Conservation (phyloP, 2,113 vertebrate genomes). For the Sinocyclocheilus rhinocerous region DNA sequence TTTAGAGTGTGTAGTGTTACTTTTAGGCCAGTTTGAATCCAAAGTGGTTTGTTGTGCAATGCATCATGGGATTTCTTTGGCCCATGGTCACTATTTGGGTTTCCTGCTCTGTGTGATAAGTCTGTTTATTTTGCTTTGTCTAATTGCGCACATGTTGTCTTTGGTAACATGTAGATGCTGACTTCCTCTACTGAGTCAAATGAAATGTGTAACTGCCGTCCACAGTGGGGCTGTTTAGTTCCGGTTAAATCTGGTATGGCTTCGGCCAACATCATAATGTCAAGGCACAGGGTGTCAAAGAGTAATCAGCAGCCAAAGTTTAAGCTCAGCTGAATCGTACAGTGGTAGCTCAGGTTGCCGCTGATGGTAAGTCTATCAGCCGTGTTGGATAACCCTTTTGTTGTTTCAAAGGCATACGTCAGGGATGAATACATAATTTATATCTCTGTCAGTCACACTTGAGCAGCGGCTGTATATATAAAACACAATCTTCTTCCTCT, state of each 20-base stretch:
- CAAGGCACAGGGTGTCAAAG: constrained; percentile 42
- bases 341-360: constrained; percentile 68
- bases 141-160: neutral
- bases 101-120: too few species aligned
- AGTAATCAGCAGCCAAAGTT: constrained; percentile 41
- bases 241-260: constrained; percentile 15
- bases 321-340: constrained; percentile 28
- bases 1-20: neutral
- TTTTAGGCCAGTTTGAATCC: neutral
- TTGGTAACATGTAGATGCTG: neutral
- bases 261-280: constrained; percentile 46
- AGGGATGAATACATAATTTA: constrained; percentile 72
- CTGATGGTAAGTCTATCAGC: constrained; percentile 72
- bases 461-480: neutral
- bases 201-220: neutral
- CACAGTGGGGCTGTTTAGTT: neutral
- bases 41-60: too few species aligned
- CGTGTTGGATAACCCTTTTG: constrained; percentile 66
- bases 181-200: neutral
- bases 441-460: constrained; percentile 53
- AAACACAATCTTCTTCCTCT: constrained; percentile 49
- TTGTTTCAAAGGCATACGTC: constrained; percentile 65
- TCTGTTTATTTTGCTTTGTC: neutral
- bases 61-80: too few species aligned
- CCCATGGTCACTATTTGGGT: too few species aligned